Base-by-base conservation (phyloP, 2,797 vertebrate species). In the Carcharodon carcharias region DNA sequence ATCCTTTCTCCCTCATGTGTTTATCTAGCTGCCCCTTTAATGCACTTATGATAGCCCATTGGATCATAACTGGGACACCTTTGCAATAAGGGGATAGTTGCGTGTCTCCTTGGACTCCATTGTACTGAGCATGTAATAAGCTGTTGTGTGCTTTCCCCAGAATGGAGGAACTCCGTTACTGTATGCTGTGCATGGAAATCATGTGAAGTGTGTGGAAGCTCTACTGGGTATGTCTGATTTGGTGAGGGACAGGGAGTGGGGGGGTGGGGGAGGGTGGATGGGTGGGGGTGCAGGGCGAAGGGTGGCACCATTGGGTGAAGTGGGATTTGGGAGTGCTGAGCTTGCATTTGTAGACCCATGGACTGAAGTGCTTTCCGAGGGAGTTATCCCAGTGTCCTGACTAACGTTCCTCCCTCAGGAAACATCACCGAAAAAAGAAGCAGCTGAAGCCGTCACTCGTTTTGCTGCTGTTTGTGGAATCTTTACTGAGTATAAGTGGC, bases 131-230 rank as follows among this genome's bases (percentile, higher is more conserved):
- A 31, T n/a, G 5, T 21, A 35, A 35, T 40, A 92, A 92, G 31
- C 31, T 92, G 0, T 21, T 50, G 16, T 85, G 50, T 85, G 6
- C 1, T 8, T 21, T 87, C 9, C 65, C 45, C 97, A 99, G 99
- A 99, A 99, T 12, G 99, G 99, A 4, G 99, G 99, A 88, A 99
- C 99, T 0, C 99, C 99, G 18, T 98, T 99, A 97, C 98, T 99
- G 96, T 99, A 99, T 1, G 99, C 99, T 1, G 99, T 99, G 67
- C 98, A 99, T 0, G 99, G 99, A 56, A 99, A 99, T 96, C 99
- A 99, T 14, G 98, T 99, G 96, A 99, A 98, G 98, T 99, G 99
- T 26, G 99, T 99, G 0, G 98, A 99, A 97, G 98, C 98, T 50
- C 98, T 99, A 0, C 97, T 99, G 97, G 98, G 99, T 99, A 97